Evolutionary conservation across 2,797 vertebrate genomes (phyloP), one percentile per base, ranked within the genome.

Genomic region (Cryptoblepharus egeriae): DNA sequence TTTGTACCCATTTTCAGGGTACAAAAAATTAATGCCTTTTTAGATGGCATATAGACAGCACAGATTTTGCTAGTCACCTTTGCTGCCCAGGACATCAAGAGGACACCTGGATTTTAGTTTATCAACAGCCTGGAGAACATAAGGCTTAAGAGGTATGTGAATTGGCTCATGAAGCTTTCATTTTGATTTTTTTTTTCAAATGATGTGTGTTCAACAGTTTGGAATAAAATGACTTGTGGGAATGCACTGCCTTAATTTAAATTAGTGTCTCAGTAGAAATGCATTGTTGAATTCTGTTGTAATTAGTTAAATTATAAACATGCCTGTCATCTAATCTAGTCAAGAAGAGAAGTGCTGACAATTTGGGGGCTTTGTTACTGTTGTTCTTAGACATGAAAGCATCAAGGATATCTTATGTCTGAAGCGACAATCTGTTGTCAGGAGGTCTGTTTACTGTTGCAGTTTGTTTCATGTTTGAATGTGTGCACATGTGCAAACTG

Each of bases 291-390:
- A 16, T 4, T 81, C 74, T 77, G 78, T 67, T 63, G 61, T 84
- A 78, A 88, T 75, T 76, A 88, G 57, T 30, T 61, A 22, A 80
- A 73, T 57, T 37, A 26, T 61, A 58, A 92, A 49, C 24, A 9
- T n/a, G 11, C 42, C 13, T 52, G 5, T 24, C 57, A 76, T 76
- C 39, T 74, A 13, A 65, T 57, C 35, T 15, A 39, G 67, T 1
- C 37, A 39, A 22, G 12, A 67, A 52, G n/a, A 64, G 63, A 85
- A 77, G 0, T 42, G 45, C 67, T 84, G 84, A 32, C 84, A 84
- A 57, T 70, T n/a, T 28, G 74, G 15, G 7, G 49, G 26, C 65
- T 5, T 82, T 77, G 71, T 80, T 75, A 5, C 3, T 2, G 3
- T 0, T n/a, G 22, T 52, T 73, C 0, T 75, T 35, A 4, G 37